Evolutionary conservation across 2,888 invertebrate genomes (phyloP), one percentile per base, ranked within the genome.

Genomic region (Corythucha ciliata): DNA sequence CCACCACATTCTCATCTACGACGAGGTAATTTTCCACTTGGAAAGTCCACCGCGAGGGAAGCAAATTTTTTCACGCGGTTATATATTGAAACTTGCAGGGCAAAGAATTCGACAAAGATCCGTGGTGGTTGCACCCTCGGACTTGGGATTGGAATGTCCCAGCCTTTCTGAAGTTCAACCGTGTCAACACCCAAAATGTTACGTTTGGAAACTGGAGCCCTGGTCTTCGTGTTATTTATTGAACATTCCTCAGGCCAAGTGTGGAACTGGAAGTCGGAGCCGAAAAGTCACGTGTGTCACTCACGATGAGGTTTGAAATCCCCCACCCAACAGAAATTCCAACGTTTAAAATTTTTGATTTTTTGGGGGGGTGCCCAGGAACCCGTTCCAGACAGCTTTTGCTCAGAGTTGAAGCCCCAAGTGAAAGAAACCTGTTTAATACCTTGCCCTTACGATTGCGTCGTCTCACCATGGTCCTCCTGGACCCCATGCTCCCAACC

Each of bases 381-480:
- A 47, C 72, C 73, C 52, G 73, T 74, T 0, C 71, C 72, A 24
- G 71, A 73, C 8, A 72, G 72, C 0, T 72, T 73, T 70, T 75
- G 75, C 62, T 68, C 69, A 33, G 69, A 72, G 0, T 67, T 72
- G 1, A 63, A 63, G 55, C 75, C 76, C 0, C 67, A 70, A 0
- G 69, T 70, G 34, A 71, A 68, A 27, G 76, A 76, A 62, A 70
- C 74, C 6, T 81, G 81, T 62, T 73, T 76, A 57, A 74, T 79
- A 57, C 78, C 80, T 2, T 80, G 80, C 64, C 75, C 79, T 0
- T 74, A 75, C n/a, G 81, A 81, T 69, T 80, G 80, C 64, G 78
- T 79, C 24, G 73, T 79, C 44, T 77, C 79, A 0, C 69, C 76
- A 0, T 81, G 80, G 80, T 74, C 71, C 0, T 62, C 70, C 0